Conservation (phyloP, 1,140 invertebrate species). For the Heliconius nattereri region DNA sequence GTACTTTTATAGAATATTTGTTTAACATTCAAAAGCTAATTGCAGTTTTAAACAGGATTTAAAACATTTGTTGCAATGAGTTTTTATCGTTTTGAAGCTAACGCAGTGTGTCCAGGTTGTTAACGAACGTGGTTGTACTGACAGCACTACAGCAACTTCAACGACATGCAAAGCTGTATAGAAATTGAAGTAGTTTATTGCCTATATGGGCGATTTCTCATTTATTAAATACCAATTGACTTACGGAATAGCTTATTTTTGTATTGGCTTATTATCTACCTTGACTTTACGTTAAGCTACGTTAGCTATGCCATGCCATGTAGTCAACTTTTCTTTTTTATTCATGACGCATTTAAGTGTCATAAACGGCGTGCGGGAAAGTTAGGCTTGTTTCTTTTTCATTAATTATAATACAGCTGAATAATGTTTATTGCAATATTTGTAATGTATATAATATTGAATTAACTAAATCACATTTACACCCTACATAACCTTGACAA, state of each 20-base stretch:
- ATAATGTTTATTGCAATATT: neutral
- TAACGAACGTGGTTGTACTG: conserved; percentile 75
- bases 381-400: conserved; percentile 22
- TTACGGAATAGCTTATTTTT: neutral
- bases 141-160: conserved; percentile 55
- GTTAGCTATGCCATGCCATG: conserved; percentile 40
- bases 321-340: conserved; percentile 49
- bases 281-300: conserved; percentile 5
- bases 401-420: neutral
- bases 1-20: conserved; percentile 61
- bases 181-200: conserved; percentile 35
- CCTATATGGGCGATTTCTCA: neutral
- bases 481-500: conserved; percentile 34
- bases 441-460: neutral
- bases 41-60: conserved; percentile 43
- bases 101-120: conserved; percentile 44
- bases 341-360: conserved; percentile 49
- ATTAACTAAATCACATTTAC: neutral
- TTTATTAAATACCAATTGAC: neutral
- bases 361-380: conserved; percentile 49
- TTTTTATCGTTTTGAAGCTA: conserved; percentile 38
- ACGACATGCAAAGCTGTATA: conserved; percentile 54
- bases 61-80: conserved; percentile 31
- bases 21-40: conserved; percentile 54
- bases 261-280: conserved; percentile 6